Evolutionary conservation across 2,888 invertebrate species (phyloP), one percentile per base, ranked within the genome.

Genomic region (Hololepta plana): DNA sequence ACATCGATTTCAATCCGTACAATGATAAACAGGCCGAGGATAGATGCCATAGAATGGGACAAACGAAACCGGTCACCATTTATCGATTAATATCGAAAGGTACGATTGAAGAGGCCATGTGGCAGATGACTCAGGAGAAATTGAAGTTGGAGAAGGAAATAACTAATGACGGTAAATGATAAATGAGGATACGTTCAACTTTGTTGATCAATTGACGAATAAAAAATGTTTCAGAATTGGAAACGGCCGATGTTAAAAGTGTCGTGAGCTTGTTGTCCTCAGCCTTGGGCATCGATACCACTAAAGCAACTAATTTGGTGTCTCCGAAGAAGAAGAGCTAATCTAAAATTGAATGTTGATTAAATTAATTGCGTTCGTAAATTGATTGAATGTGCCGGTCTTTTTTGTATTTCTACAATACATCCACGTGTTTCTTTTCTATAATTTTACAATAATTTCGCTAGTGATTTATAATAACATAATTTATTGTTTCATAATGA

Each of bases 11-110:
- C 53, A 96, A 96, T 60, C 95, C 95, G 0, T 93, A 95, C 55
- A 95, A 95, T 52, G 95, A 96, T 53, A 93, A 91, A 53, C 91
- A 93, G 57, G 95, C 95, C 0, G 93, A 95, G 51, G 95, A 96
- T 58, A 63, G 77, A 35, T 76, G 76, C 47, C 77, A 79, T 48
- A 59, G 77, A 14, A 69, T 79, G 67, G 77, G 77, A 0, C 77
- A 79, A 46, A 68, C 62, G 2, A 77, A 80, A 36, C 77, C 82
- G 0, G 95, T 96, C 4, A 72, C 64, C 19, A 82, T 95, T 32
- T 75, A 84, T 50, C 67, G 90, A 40, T 60, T 95, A 26, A 63
- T 96, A 32, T 72, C 81, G 33, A 67, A 79, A 41, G 76, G 74
- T 27, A 87, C 90, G 7, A 84, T 95, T 36, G 93, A 95, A 53